These are phyloP conservation scores for Podocnemis expansa DNA, from an alignment of 2,113 vertebrate species.

Conservation along the genomic window DNA sequence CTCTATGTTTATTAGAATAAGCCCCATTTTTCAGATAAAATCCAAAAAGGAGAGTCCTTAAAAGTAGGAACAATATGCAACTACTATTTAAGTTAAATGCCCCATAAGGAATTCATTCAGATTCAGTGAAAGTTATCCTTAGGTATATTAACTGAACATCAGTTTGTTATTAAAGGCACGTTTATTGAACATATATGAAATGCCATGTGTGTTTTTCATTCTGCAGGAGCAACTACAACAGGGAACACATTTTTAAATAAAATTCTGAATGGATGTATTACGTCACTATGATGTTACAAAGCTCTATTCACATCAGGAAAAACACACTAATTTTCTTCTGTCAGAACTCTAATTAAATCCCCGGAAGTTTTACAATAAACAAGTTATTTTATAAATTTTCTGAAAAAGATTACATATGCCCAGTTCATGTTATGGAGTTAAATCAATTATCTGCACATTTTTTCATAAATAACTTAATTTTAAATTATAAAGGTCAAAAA, in stretches of 20 bases:
- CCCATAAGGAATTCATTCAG: conserved; percentile 44
- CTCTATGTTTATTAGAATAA: neutral
- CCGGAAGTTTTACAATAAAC: too few species aligned
- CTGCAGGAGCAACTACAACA: neutral
- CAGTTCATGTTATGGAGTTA: neutral
- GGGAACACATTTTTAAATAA: neutral
- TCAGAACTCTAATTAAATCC: neutral
- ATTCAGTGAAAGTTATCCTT: conserved; percentile 32
- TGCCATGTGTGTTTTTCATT: neutral
- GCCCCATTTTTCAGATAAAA: neutral
- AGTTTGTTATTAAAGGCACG: neutral
- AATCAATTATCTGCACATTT: neutral
- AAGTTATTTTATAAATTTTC: too few species aligned
- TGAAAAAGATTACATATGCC: neutral
- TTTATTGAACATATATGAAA: neutral
- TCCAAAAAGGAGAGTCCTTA: neutral
- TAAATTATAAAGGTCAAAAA: neutral
- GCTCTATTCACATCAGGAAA: rapidly evolving
- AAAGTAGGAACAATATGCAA: neutral
- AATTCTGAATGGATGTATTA: neutral
- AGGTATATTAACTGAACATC: conserved; percentile 28
- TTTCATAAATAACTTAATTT: neutral
- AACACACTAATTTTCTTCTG: neutral
- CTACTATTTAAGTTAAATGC: conserved; percentile 40
- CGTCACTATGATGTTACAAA: neutral